Base-by-base conservation (phyloP, 2,888 invertebrate species). In the Hirtodrosophila cameraria region DNA sequence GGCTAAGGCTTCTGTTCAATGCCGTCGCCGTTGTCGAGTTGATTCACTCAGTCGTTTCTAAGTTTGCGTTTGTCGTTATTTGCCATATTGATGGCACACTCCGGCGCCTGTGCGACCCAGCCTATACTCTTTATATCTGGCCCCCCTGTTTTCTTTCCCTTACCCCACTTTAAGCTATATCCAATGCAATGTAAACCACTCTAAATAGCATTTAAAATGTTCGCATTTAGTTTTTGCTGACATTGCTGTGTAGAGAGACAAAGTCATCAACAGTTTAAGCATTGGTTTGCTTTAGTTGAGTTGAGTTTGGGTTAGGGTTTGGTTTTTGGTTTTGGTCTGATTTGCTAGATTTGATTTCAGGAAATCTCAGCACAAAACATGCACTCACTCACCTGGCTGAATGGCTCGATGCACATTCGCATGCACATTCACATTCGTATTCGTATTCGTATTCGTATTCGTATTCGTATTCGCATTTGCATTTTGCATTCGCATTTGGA, bases 281-380 rank as follows among this genome's bases (percentile, higher is more conserved):
- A 63, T 63, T 50, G 61, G 48, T 66, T 72, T 38, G 42, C 31
- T 43, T 57, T 43, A 25, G 46, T 48, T 53, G 38, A 50, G 46
- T 63, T 58, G n/a, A 9, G 52, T 66, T 54, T 42, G 42, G 27
- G 53, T 67, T 81, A 66, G 63, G 66, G 49, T 59, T 59, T 31
- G 52, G 58, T 67, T 20, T 77, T 70, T 53, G 73, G 68, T 74
- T 80, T 75, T 73, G 86, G 75, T 76, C 78, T 86, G 87, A 87
- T 86, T 88, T 87, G 88, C 88, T 85, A 88, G 88, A 88, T 88
- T 88, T 84, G 83, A 88, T 88, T 88, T 88, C 88, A 84, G 78
- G 77, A 86, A 86, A 82, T 76, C 71, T 63, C 49, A 49, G 16
- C n/a, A 33, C n/a, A 13, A n/a, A 15, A 39, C 15, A 46, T 31